phyloP scores from a whole-genome alignment of 1,140 invertebrate genomes.

The Philopotamus ludificatus region DNA sequence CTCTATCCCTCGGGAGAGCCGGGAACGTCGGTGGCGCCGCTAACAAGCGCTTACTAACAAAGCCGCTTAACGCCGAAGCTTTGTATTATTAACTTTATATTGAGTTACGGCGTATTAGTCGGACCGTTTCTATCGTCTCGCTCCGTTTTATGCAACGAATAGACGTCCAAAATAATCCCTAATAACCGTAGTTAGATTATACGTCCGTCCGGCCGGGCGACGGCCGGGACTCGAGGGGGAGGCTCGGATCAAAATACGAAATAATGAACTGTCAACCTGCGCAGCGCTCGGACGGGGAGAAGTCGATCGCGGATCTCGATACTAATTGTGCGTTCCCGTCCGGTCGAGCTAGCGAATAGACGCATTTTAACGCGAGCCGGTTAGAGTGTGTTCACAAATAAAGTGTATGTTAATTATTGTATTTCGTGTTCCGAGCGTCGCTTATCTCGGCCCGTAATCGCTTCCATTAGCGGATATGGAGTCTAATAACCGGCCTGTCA shows the following conservation, averaged over 20 bases:
- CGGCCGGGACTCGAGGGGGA: conserved; percentile 20
- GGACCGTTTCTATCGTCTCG: neutral
- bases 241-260: conserved; percentile 38
- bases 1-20: conserved; percentile 3
- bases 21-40: conserved; percentile 25
- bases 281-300: conserved; percentile 31
- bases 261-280: conserved; percentile 41
- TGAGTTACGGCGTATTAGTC: neutral
- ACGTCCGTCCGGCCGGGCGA: conserved; percentile 6
- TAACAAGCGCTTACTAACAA: conserved; percentile 37
- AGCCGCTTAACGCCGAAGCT: conserved; percentile 32
- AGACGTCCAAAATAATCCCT: neutral
- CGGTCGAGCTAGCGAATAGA: conserved; percentile 16
- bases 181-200: neutral
- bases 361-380: neutral
- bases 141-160: neutral
- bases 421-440: conserved; percentile 32
- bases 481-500: conserved; percentile 33
- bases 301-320: conserved; percentile 9
- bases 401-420: conserved; percentile 31
- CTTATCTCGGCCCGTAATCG: conserved; percentile 27
- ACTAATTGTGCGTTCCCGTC: neutral
- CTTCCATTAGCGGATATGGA: conserved; percentile 32
- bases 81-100: conserved; percentile 30
- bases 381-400: conserved; percentile 20